Base-by-base conservation (phyloP, 1,140 invertebrate species). In the Drosophila arawakana region DNA sequence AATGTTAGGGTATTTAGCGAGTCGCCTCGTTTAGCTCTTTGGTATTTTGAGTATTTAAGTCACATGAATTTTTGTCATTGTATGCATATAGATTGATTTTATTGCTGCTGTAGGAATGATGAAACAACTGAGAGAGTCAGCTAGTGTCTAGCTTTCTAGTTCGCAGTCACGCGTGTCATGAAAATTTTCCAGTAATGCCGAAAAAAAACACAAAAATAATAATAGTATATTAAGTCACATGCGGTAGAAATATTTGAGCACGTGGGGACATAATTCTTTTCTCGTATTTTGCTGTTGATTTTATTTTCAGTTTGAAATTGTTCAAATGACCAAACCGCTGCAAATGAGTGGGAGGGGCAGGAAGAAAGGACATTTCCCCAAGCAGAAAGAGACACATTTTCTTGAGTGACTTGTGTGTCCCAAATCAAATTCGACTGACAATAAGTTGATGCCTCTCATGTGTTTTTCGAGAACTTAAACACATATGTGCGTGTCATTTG, bases 61-160 rank as follows among this genome's bases (percentile, higher is more conserved):
- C 83, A 80, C 83, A 88, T 88, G 83, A 88, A 86, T 86, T 82
- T 80, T 88, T 55, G 83, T 86, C 83, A 62, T 70, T 69, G 83
- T 88, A 52, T 88, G 72, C 81, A 72, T 85, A 68, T 76, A 88
- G 82, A 86, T 88, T 88, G 83, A 82, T 85, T 85, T 84, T 74
- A 85, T 81, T 74, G 76, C 67, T 68, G 41, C 37, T 75, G 60
- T 67, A 61, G 71, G 44, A 67, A 67, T 79, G 76, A 62, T 49
- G 71, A 86, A 71, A 81, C 46, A 39, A 47, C 50, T 39, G 35
- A 50, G 46, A 21, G 44, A 52, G 44, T 10, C 54, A 68, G 72
- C 18, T 21, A 21, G 18, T 21, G 18, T 21, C 18, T 21, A 21
- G 18, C 18, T 30, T 6, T 30, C 44, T 67, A 47, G 37, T 39